Percentiles rank a stretch among this genome's conserved stretches.
Conservation (phyloP, 1,140 invertebrate genomes). For the Drosophila asahinai region DNA sequence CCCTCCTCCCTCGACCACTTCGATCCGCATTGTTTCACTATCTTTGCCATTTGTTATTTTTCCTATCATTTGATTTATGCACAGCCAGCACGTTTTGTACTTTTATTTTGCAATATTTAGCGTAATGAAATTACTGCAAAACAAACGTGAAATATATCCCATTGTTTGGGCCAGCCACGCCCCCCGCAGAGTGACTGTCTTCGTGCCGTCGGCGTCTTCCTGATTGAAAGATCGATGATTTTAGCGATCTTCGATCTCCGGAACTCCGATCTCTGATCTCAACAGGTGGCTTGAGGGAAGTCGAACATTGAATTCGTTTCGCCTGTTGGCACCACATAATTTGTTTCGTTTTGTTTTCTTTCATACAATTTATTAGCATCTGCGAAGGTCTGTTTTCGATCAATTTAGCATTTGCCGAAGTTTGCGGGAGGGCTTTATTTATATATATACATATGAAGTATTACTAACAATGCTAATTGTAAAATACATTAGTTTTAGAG, state of each 20-base stretch:
- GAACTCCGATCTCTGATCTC: constrained; percentile 29
- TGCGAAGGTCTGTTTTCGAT: constrained; percentile 10
- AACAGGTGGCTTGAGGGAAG: constrained; percentile 28
- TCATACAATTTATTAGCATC: constrained; percentile 35
- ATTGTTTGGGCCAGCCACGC: constrained; percentile 32
- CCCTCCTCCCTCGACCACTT: not conserved
- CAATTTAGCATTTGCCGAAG: not conserved
- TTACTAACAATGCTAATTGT: not conserved
- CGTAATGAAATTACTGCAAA: constrained; percentile 52
- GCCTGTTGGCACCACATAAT: constrained; percentile 35
- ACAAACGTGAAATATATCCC: constrained; percentile 46
- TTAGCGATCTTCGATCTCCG: constrained; percentile 8
- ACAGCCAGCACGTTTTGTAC: constrained; percentile 16
- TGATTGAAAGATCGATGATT: constrained; percentile 25
- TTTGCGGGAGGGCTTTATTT: not conserved
- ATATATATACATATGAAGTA: not conserved
- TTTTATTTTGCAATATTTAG: constrained; percentile 36
- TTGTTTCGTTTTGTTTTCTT: constrained; percentile 44
- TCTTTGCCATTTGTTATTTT: constrained; percentile 26
- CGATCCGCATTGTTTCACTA: constrained; percentile 27
- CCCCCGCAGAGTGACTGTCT: constrained; percentile 13
- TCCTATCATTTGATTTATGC: constrained; percentile 47
- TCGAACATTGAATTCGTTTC: constrained; percentile 33
- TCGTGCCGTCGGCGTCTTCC: constrained; percentile 7
- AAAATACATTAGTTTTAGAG: not conserved